Base-by-base conservation (phyloP, 2,797 vertebrate species). In the Myotis vivesi region DNA sequence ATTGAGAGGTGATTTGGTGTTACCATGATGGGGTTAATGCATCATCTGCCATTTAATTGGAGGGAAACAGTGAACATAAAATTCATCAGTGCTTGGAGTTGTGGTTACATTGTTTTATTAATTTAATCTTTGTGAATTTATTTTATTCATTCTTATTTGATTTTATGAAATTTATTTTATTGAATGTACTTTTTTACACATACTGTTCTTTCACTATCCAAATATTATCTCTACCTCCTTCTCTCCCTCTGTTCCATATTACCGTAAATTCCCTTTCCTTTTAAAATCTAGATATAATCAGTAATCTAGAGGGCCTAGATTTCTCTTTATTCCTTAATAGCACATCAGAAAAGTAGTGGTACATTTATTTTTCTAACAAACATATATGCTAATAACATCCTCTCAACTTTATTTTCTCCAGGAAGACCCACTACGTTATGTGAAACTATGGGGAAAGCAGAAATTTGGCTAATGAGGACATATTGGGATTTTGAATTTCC, bases 401-500 rank as follows among this genome's bases (percentile, higher is more conserved):
- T 33, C 23, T 2, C 2, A 33, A 59, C n/a, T 81, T 80, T 30
- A 55, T 90, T 30, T 91, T 88, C 87, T 72, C 20, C 22, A 99
- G 99, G 99, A 83, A 98, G 97, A 94, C 98, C 98, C 53, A 99
- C 98, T 57, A 98, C 98, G 0, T 44, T 98, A 46, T 99, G 99
- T 93, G 98, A 99, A 94, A 98, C 91, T 0, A 98, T 99, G 98
- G 98, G 99, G 1, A 99, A 98, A 97, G 99, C 99, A 75, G 99
- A 99, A 87, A 98, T 99, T 53, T 99, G 99, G 99, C 96, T 99
- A 91, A 99, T 99, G 1, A 96, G 99, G 91, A 99, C 99, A 12
- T 99, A 99, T 93, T 99, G 99, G 99, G 99, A 99, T 97, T 98
- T 99, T 95, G 99, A 99, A 93, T 99, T 99, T 97, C 99, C 99